Percentiles rank a stretch among this genome's conserved stretches.
phyloP scores from a whole-genome alignment of 2,797 vertebrate species.

The Cheirogaleus major region DNA sequence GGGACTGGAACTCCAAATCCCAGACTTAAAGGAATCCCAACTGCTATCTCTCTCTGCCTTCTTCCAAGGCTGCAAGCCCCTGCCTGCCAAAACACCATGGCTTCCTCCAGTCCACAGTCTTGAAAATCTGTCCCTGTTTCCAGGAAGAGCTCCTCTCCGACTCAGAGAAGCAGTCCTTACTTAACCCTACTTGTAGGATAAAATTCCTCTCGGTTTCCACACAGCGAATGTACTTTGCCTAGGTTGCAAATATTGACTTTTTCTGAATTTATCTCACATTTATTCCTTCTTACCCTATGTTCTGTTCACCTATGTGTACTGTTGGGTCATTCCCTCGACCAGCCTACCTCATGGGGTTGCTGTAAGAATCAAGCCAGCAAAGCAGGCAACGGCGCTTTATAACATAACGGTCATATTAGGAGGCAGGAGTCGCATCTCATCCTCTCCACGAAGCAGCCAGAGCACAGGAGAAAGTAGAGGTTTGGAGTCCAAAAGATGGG shows the following conservation, averaged over 20 bases:
- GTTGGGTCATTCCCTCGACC: neutral
- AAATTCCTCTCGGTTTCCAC: conserved; percentile 56
- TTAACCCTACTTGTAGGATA: conserved; percentile 34
- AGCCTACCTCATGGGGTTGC: neutral
- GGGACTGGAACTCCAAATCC: neutral
- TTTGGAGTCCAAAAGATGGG: neutral
- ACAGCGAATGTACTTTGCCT: neutral
- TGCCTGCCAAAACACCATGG: neutral
- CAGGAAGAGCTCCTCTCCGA: conserved; percentile 6
- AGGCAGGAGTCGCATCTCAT: neutral
- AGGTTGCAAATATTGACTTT: conserved; percentile 62
- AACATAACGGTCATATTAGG: neutral
- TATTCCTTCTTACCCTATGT: neutral
- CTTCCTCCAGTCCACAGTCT: neutral
- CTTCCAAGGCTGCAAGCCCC: neutral
- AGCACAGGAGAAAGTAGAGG: neutral
- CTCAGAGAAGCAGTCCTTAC: conserved; percentile 38
- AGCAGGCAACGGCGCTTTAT: neutral
- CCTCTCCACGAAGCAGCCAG: neutral
- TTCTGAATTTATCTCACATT: conserved; percentile 53
- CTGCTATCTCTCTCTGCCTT: neutral
- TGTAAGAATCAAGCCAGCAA: neutral
- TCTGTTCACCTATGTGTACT: neutral
- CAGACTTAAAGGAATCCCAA: neutral
- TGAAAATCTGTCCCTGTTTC: neutral